Conservation (phyloP, 2,113 vertebrate genomes). For the Xyrauchen texanus region DNA sequence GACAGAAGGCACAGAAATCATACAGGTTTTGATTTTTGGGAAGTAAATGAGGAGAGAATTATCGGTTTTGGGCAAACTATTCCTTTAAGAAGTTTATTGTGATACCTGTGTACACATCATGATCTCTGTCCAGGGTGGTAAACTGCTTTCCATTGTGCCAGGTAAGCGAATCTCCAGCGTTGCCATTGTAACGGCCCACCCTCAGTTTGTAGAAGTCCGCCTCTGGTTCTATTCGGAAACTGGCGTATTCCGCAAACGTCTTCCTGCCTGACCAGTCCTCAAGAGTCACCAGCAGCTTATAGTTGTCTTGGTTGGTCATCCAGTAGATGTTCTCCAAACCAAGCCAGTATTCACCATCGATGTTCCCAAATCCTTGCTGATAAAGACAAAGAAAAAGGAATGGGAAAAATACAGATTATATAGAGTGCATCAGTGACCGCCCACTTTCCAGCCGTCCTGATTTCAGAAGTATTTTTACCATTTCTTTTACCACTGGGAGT, state of each 20-base stretch:
- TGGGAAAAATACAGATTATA: not conserved
- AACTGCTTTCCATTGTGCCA: slow-evolving; percentile 90
- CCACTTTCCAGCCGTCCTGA: no score
- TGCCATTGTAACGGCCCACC: slow-evolving; percentile 85
- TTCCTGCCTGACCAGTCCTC: slow-evolving; percentile 88
- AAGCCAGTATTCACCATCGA: slow-evolving; percentile 87
- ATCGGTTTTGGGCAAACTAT: no score
- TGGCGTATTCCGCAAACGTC: slow-evolving; percentile 86
- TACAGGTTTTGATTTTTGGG: no score
- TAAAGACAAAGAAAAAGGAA: not conserved
- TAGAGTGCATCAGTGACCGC: not conserved
- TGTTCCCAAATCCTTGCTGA: slow-evolving; percentile 88
- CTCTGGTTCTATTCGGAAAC: slow-evolving; percentile 84
- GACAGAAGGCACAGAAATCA: no score
- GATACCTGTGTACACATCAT: slow-evolving; percentile 84
- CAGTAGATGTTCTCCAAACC: slow-evolving; percentile 87
- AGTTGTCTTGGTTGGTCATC: slow-evolving; percentile 86
- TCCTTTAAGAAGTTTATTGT: no score
- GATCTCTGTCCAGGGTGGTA: slow-evolving; percentile 85
- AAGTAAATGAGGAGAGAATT: no score
- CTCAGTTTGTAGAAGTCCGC: slow-evolving; percentile 82
- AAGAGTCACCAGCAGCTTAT: slow-evolving; percentile 85
- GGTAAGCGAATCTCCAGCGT: slow-evolving; percentile 83
- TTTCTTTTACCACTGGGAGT: no score
- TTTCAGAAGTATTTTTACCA: no score